These are phyloP conservation scores for Chironomus riparius DNA, from an alignment of 2,888 invertebrate genomes.

Conservation along the genomic window DNA sequence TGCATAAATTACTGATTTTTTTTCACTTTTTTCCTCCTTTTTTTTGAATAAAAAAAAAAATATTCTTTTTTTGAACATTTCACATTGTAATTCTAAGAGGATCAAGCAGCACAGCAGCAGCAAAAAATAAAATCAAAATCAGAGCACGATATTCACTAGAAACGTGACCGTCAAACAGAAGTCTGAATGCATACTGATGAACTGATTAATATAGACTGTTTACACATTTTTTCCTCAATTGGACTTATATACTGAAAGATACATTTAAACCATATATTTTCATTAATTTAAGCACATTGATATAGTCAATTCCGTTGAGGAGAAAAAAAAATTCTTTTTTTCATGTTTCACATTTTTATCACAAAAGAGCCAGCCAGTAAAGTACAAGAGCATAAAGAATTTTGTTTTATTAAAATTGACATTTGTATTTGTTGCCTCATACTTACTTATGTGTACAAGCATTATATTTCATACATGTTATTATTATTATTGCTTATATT, in stretches of 20 bases:
- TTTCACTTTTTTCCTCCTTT: not conserved
- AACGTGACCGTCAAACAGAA: conserved; percentile 16
- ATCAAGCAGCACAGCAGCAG: not conserved
- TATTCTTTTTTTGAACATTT: not conserved
- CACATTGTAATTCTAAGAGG: not conserved
- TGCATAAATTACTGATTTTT: conserved; percentile 2
- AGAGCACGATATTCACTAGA: conserved; percentile 10
- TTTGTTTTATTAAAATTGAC: conserved; percentile 25
- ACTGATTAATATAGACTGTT: conserved; percentile 24
- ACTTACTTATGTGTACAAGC: too few species aligned
- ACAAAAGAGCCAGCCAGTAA: not conserved
- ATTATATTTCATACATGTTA: not conserved
- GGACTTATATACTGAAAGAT: conserved; percentile 23
- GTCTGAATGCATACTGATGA: conserved; percentile 24
- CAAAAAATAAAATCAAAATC: not conserved
- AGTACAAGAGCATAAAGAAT: conserved; percentile 9
- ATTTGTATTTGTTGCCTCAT: conserved; percentile 13
- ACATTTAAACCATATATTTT: conserved; percentile 25
- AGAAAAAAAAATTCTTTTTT: not conserved
- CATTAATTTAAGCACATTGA: conserved; percentile 20
- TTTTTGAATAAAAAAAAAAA: not conserved
- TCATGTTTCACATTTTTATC: conserved; percentile 3
- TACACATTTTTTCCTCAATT: conserved; percentile 25
- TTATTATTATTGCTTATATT: not conserved
- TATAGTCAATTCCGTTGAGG: conserved; percentile 4